Evolutionary conservation across 2,113 vertebrate genomes (phyloP).

Genomic region (Antennarius striatus): DNA sequence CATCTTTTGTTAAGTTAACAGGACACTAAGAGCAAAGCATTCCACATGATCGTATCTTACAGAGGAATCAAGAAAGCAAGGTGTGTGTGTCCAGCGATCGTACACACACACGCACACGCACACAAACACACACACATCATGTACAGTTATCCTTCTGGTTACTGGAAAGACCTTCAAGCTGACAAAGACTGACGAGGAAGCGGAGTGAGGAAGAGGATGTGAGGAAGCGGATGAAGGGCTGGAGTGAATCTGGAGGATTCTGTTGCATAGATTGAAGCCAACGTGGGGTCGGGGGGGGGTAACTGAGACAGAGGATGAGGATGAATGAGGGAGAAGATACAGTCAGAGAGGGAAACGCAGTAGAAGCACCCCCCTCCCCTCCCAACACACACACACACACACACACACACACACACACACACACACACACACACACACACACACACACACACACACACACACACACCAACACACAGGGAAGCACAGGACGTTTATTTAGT

Average conservation of each 20-base stretch:
- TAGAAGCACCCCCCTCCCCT: background rate
- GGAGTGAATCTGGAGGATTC: slow-evolving; percentile 68
- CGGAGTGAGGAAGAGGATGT: slow-evolving; percentile 35
- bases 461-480: slow-evolving; percentile 29
- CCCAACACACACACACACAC: slow-evolving; percentile 3
- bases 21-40: slow-evolving; percentile 84
- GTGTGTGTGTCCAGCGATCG: slow-evolving; percentile 47
- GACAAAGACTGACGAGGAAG: slow-evolving; percentile 61
- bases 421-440: slow-evolving; percentile 2
- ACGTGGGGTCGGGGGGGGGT: slow-evolving; percentile 63
- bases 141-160: slow-evolving; percentile 60
- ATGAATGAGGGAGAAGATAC: background rate
- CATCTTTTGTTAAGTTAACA: slow-evolving; percentile 82
- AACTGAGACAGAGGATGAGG: slow-evolving; percentile 45
- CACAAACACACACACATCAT: slow-evolving; percentile 36
- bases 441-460: slow-evolving; percentile 22
- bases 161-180: slow-evolving; percentile 59
- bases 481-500: slow-evolving; percentile 42
- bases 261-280: slow-evolving; percentile 85
- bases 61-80: slow-evolving; percentile 79
- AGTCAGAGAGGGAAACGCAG: slow-evolving; percentile 14
- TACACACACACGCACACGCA: slow-evolving; percentile 35
- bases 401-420: slow-evolving; percentile 19
- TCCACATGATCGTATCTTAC: slow-evolving; percentile 84
- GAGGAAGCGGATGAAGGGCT: slow-evolving; percentile 39